A percentile compares a stretch with the other conserved stretches of the same genome.
These are phyloP conservation scores for Andrena fulva DNA, from an alignment of 2,888 invertebrate species.

Conservation along the genomic window DNA sequence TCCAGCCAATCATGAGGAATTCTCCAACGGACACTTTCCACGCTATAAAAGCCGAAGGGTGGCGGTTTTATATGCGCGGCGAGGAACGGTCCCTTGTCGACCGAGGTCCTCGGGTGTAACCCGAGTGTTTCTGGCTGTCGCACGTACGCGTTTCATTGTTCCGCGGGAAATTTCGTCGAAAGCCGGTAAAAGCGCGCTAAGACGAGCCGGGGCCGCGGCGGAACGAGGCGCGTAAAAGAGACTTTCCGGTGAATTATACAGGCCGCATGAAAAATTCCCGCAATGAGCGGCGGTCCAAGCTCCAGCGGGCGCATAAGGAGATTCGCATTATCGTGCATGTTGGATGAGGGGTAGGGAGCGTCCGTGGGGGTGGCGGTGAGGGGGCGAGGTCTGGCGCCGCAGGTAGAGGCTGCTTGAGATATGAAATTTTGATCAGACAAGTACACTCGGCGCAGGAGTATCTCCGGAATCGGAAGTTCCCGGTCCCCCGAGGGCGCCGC, in stretches of 20 bases:
- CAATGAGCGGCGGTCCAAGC: slow-evolving; percentile 53
- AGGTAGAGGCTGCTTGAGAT: slow-evolving; percentile 45
- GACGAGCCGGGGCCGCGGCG: neutral
- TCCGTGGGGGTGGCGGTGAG: slow-evolving; percentile 12
- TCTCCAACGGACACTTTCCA: slow-evolving; percentile 12
- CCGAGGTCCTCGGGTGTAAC: neutral
- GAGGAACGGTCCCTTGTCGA: neutral
- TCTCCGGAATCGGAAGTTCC: slow-evolving; percentile 65
- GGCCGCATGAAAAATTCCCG: slow-evolving; percentile 74
- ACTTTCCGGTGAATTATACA: slow-evolving; percentile 73
- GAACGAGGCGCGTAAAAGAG: slow-evolving; percentile 57
- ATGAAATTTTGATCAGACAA: slow-evolving; percentile 78
- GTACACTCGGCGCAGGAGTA: slow-evolving; percentile 45
- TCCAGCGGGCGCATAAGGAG: slow-evolving; percentile 74
- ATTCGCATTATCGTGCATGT: slow-evolving; percentile 78
- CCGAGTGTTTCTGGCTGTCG: neutral
- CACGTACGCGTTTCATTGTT: slow-evolving; percentile 40
- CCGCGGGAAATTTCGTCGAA: slow-evolving; percentile 1
- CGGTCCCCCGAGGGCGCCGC: slow-evolving; percentile 25
- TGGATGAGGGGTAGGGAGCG: slow-evolving; percentile 64
- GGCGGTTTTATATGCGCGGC: neutral
- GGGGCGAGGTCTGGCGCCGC: neutral
- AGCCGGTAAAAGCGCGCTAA: neutral
- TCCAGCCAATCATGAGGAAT: slow-evolving; percentile 43
- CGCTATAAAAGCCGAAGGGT: slow-evolving; percentile 18